Percentiles rank a stretch among this genome's conserved stretches.
Conservation (phyloP, 2,113 vertebrate species). For the Sander vitreus region DNA sequence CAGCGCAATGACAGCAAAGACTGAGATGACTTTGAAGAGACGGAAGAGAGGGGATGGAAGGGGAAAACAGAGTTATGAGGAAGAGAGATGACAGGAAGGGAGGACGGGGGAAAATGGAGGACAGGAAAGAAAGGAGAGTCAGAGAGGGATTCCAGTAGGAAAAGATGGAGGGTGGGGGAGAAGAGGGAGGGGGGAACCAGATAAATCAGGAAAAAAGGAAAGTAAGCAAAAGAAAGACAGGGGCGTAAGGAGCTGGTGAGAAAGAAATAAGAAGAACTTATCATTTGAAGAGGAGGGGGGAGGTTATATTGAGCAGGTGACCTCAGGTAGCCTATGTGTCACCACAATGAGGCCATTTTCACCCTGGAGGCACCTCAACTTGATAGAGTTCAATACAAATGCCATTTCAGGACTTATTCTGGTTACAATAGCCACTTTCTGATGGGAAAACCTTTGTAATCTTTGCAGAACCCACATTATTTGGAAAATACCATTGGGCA, state of each 20-base stretch:
- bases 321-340: not conserved
- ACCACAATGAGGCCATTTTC: not conserved
- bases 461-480: not conserved
- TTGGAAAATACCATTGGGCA: not conserved
- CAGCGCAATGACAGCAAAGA: constrained; percentile 58
- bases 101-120: not conserved
- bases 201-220: not conserved
- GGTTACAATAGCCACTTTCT: constrained; percentile 15
- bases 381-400: constrained; percentile 32
- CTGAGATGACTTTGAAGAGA: constrained; percentile 70
- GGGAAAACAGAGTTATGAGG: constrained; percentile 48
- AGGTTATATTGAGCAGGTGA: not conserved
- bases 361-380: constrained; percentile 4
- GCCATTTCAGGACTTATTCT: constrained; percentile 37
- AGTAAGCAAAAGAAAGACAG: not conserved
- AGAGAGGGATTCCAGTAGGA: not conserved
- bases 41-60: constrained; percentile 53
- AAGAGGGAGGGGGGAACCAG: not conserved
- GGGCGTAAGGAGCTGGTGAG: not conserved
- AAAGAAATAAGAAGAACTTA: constrained; percentile 7
- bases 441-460: constrained; percentile 15
- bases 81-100: constrained; percentile 40
- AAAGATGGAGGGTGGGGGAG: constrained; percentile 18
- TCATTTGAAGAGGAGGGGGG: not conserved
- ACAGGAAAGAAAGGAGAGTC: constrained; percentile 2